Conservation (phyloP, 2,797 vertebrate species). For the Arctocebus calabarensis region DNA sequence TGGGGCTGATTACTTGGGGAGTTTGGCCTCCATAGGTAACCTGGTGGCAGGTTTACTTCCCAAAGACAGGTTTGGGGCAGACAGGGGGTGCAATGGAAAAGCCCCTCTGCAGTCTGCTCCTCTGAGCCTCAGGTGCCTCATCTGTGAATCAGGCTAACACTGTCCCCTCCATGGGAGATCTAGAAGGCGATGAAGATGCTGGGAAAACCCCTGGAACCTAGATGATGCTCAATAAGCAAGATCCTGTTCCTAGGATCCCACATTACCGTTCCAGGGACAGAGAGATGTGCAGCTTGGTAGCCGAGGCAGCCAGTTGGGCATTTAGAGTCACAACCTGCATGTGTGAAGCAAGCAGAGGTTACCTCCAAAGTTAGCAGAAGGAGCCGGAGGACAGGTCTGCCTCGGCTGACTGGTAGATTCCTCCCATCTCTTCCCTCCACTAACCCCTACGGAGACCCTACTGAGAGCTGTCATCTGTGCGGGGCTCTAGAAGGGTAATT, state of each 20-base stretch:
- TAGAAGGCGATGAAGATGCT: not conserved
- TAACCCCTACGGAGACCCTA: not conserved
- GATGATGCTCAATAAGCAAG: not conserved
- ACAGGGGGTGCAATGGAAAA: not conserved
- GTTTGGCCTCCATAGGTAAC: not conserved
- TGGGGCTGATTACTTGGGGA: not conserved
- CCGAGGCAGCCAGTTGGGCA: conserved; percentile 34
- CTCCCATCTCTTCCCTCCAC: not conserved
- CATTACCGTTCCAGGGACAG: conserved; percentile 84
- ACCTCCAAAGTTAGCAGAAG: not conserved
- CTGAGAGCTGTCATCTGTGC: not conserved
- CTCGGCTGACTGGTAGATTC: not conserved
- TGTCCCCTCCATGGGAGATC: not conserved
- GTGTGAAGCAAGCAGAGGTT: not conserved
- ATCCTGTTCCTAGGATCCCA: not conserved
- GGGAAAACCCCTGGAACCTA: not conserved
- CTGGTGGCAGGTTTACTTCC: not conserved
- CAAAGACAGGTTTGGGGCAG: not conserved
- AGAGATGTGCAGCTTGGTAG: conserved; percentile 70
- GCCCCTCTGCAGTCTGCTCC: not conserved
- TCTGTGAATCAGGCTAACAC: not conserved
- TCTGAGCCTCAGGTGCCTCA: not conserved
- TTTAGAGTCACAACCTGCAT: conserved; percentile 81
- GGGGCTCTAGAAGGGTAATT: not conserved
- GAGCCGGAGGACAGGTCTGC: not conserved